Conservation (phyloP, 1,140 invertebrate genomes). For the Teleogryllus occipitalis region DNA sequence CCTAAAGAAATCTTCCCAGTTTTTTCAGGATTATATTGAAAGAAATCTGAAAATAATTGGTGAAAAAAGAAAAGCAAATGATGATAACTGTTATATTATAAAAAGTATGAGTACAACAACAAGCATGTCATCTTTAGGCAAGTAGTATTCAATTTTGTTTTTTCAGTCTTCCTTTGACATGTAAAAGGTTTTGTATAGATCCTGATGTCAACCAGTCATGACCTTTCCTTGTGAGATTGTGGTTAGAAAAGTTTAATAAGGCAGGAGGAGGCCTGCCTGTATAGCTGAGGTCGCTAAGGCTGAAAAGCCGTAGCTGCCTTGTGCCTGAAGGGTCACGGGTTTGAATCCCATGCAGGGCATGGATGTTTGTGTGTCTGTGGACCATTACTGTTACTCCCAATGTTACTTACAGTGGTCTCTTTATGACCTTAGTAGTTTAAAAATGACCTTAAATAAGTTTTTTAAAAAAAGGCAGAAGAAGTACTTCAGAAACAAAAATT, state of each 20-base stretch:
- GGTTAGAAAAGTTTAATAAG: background rate
- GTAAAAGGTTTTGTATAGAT: background rate
- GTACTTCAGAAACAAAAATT: background rate
- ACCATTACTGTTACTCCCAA: too few species aligned
- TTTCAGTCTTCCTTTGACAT: background rate
- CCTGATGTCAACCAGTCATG: background rate
- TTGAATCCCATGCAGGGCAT: too few species aligned
- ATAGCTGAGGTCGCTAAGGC: background rate
- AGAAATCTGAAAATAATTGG: slow-evolving; percentile 70
- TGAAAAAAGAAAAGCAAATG: slow-evolving; percentile 30
- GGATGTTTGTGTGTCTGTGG: too few species aligned
- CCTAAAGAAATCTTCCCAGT: slow-evolving; percentile 77
- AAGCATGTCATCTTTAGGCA: slow-evolving; percentile 13
- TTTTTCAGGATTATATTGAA: slow-evolving; percentile 88
- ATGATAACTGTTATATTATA: background rate
- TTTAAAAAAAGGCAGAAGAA: too few species aligned
- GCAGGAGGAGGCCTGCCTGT: background rate
- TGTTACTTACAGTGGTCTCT: too few species aligned
- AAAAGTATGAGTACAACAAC: background rate
- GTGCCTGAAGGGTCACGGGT: background rate
- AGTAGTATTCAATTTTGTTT: background rate
- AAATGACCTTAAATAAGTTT: too few species aligned
- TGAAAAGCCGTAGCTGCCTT: background rate
- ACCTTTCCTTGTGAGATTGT: background rate
- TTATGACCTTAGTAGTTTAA: too few species aligned